Conservation (phyloP, 1,140 invertebrate species). For the Piezodorus guildinii region DNA sequence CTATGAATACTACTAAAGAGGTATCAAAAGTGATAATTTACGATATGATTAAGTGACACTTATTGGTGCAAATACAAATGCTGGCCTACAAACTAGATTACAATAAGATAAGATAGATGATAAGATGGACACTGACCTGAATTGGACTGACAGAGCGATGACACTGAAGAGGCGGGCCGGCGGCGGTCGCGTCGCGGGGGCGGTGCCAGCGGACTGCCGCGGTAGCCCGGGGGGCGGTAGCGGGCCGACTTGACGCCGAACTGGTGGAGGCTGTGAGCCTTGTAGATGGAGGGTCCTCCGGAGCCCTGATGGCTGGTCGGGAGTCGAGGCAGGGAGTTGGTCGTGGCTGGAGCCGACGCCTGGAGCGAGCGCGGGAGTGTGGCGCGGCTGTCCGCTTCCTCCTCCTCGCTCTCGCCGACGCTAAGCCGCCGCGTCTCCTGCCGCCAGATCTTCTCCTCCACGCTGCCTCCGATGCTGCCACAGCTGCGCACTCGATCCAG, state of each 20-base stretch:
- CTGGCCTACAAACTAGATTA: too few relatives aligned
- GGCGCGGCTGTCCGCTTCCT: slow-evolving; percentile 38
- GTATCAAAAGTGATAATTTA: too few relatives aligned
- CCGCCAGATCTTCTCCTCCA: slow-evolving; percentile 42
- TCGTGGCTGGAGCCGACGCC: slow-evolving; percentile 43
- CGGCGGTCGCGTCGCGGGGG: slow-evolving; percentile 17
- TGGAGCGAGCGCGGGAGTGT: slow-evolving; percentile 49
- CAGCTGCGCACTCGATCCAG: slow-evolving; percentile 64
- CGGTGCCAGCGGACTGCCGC: slow-evolving; percentile 33
- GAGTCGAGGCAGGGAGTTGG: slow-evolving; percentile 42
- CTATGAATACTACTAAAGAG: too few relatives aligned
- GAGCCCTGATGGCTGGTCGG: slow-evolving; percentile 33
- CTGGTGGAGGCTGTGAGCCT: slow-evolving; percentile 49
- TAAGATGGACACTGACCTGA: slow-evolving; percentile 3
- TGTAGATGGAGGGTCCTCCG: slow-evolving; percentile 47
- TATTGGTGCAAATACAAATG: too few relatives aligned
- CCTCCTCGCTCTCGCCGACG: slow-evolving; percentile 50
- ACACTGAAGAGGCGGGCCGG: neutral
- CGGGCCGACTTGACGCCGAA: slow-evolving; percentile 61
- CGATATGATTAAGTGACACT: too few relatives aligned
- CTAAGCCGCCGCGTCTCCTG: slow-evolving; percentile 52
- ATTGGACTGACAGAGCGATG: neutral
- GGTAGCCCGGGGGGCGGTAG: slow-evolving; percentile 71
- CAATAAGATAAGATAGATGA: too few relatives aligned
- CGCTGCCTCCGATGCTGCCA: slow-evolving; percentile 64